Base-by-base conservation (phyloP, 2,888 invertebrate species). In the Thecophora atra region DNA sequence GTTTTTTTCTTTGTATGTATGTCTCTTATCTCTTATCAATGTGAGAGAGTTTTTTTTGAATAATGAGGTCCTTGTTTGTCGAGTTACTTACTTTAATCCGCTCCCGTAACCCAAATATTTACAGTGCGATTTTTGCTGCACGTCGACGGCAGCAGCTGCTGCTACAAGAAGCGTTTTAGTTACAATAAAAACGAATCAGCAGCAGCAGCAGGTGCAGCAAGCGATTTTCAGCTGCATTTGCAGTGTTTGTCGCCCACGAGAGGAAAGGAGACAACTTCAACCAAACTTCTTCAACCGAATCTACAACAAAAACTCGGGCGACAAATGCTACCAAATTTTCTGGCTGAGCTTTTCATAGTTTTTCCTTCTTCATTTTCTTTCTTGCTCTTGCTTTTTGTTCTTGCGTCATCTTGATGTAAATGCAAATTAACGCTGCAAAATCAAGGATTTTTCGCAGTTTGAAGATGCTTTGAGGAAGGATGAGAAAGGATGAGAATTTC, bases 171-270 rank as follows among this genome's bases (percentile, higher is more conserved):
- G n/a, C 26, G n/a, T n/a, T 58, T 21, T 17, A 58, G 58, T 58
- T 58, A 7, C 28, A 58, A 15, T 17, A 58, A 28, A 56, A 56
- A 26, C 5, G 26, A 2, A 58, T 24, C 26, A 51, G 44, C 15
- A 37, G 19, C 19, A 30, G 37, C n/a, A 19, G 51, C 63, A 62
- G 63, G 63, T 70, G 63, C 51, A 63, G 70, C 63, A 30, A 52
- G 30, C 28, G 52, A 52, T 70, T 70, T 63, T 62, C 47, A 21
- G 62, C 70, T 63, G 63, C 42, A 70, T 70, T 70, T 62, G 52
- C 56, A 21, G 19, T 19, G 56, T 21, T 56, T 19, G 6, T 21
- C 19, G 28, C n/a, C 28, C 15, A 30, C 37, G 37, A 37, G 37
- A 37, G 37, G 11, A 11, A 37, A 0, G 37, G 37, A 37, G 1